Evolutionary conservation across 1,140 invertebrate genomes (phyloP), one percentile per base, ranked within the genome.

Genomic region (Drosophila ambigua): DNA sequence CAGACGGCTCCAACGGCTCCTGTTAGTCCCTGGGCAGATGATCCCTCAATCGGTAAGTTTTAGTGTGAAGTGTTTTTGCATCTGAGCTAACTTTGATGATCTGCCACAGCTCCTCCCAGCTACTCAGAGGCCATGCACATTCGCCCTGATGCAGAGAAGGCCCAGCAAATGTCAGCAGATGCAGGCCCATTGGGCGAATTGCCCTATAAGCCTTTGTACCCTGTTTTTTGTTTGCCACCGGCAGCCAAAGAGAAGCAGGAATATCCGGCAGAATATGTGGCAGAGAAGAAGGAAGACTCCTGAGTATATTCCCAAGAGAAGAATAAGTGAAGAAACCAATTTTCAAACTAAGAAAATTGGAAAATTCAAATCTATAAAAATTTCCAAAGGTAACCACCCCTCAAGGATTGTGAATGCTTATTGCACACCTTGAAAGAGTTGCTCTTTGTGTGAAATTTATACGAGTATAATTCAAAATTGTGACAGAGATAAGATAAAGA

Each of bases 401-500:
- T 24, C 31, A 8, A 67, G 50, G 31, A 67, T 16, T 16, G 16
- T 16, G 16, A 16, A 16, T 16, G 0, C 16, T 16, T 16, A 16
- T 16, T 57, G n/a, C 52, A n/a, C 15, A 26, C n/a, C 8, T 13
- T 9, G 8, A 5, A 39, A 11, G n/a, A 23, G 63, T 16, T 31
- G 23, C 16, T 39, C 39, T 39, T 31, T 58, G 45, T 39, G 26
- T 23, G 9, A 44, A 48, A 51, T 48, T 31, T 66, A 16, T 20
- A 57, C n/a, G 11, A 44, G 15, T 28, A 54, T 65, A 65, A 46
- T 74, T 74, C 51, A 46, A 48, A 66, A 53, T 65, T 75, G 61
- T 66, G 35, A 75, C 54, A 52, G 54, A 59, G 81, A 85, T 85
- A 75, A 85, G 82, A 85, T 85, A 87, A 85, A 60, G 2, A 71